Conservation (phyloP, 1,140 invertebrate species). For the Oncopeltus fasciatus region DNA sequence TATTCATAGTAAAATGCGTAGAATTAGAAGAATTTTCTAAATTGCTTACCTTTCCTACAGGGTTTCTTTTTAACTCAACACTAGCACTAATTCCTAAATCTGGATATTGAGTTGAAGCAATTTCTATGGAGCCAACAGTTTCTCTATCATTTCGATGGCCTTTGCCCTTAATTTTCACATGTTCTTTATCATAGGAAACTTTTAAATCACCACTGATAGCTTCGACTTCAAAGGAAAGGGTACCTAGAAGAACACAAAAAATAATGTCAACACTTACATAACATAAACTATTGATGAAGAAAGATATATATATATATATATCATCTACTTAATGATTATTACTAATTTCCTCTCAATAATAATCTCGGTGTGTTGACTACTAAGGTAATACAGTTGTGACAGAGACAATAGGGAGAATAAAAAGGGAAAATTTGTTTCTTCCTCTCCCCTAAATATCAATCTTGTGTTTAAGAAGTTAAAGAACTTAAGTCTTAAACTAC, state of each 20-base stretch:
- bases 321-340: neutral
- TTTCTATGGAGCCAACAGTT: conserved; percentile 17
- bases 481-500: no score
- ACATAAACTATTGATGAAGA: neutral
- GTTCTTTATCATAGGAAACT: conserved; percentile 36
- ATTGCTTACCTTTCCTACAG: no score
- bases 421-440: neutral
- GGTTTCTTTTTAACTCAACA: no score
- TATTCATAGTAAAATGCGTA: no score
- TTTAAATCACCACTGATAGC: conserved; percentile 31
- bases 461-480: no score
- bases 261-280: neutral
- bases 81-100: conserved; percentile 41
- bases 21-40: no score
- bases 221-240: conserved; percentile 35
- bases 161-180: conserved; percentile 30
- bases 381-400: neutral
- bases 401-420: neutral
- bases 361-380: neutral
- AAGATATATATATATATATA: neutral
- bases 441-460: no score
- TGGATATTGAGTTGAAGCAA: conserved; percentile 33
- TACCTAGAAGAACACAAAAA: conserved; percentile 4
- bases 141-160: neutral
- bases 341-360: neutral